These are phyloP conservation scores for Parapristionchus giblindavisi DNA, from an alignment of 2,888 invertebrate species.

Conservation along the genomic window DNA sequence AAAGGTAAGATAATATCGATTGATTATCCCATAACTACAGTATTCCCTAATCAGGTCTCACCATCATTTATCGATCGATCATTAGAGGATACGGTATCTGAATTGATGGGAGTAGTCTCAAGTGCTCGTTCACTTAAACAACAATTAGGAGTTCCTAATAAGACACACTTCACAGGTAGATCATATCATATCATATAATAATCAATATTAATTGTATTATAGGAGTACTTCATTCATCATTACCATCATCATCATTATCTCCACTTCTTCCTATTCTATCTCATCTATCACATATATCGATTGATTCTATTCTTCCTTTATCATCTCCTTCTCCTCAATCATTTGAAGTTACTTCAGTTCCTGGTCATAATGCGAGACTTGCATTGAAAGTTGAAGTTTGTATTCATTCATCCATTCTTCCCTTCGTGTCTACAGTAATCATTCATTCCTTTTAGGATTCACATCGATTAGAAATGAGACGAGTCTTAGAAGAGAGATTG, in stretches of 20 bases:
- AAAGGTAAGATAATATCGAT: not conserved
- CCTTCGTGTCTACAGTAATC: not conserved
- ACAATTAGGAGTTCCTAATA: slow-evolving; percentile 46
- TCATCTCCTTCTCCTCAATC: not conserved
- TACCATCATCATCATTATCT: not conserved
- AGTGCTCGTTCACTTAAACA: slow-evolving; percentile 46
- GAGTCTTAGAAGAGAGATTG: slow-evolving; percentile 22
- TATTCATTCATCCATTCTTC: not conserved
- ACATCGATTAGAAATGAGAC: slow-evolving; percentile 11
- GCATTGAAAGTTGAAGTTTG: slow-evolving; percentile 46
- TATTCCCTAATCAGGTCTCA: slow-evolving; percentile 22
- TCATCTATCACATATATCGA: not conserved
- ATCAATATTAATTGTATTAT: not conserved
- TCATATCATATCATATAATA: not conserved
- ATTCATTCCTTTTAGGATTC: not conserved
- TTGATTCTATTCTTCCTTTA: slow-evolving; percentile 24
- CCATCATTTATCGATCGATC: slow-evolving; percentile 6
- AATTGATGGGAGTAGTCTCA: slow-evolving; percentile 45
- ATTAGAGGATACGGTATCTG: slow-evolving; percentile 46
- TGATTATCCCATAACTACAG: not conserved
- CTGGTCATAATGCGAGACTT: slow-evolving; percentile 46
- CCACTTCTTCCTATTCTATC: slow-evolving; percentile 7
- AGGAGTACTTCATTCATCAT: slow-evolving; percentile 32
- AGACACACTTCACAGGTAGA: slow-evolving; percentile 46
- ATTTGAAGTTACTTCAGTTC: slow-evolving; percentile 39